Evolutionary conservation across 2,113 vertebrate species (phyloP), one percentile per base, ranked within the genome.

Genomic region (Lophotis ruficrista): DNA sequence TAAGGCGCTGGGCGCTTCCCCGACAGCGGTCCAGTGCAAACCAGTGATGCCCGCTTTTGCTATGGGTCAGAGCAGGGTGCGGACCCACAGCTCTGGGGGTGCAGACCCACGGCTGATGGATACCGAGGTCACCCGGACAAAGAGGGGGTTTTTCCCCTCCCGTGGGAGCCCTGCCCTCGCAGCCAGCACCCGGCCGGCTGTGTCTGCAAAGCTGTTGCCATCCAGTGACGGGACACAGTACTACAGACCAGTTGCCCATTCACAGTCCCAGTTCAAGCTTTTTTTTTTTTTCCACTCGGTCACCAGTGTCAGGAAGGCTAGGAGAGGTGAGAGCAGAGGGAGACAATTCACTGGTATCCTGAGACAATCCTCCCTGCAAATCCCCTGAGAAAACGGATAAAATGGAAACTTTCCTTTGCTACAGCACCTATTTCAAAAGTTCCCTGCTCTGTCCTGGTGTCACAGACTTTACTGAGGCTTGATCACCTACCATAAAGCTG

Each of bases 361-460:
- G 71, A 81, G 85, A 66, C 25, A 37, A 30, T 28, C 85, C 68
- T 62, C 60, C 83, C 71, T 12, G 68, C 50, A 23, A 65, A 95
- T 94, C 82, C 94, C 96, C 96, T 96, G 95, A 97, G 94, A 70
- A 93, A 94, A 83, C 1, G 1, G 64, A n/a, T 10, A 7, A 71
- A 77, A 41, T 7, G 60, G 72, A 58, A 50, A 14, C 54, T 38
- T 70, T 7, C 22, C 45, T 83, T 65, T 61, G 23, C 35, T 50
- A 18, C 83, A 95, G 92, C 83, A 94, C 92, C 90, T 21, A 5
- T 38, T 51, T 24, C 12, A 28, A 64, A 60, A 75, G 56, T 37
- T 92, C 53, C 45, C 23, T 48, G 69, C 48, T 65, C 58, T 73
- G 30, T 60, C 50, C 71, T 24, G 15, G 9, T 25, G 28, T 12